Percentiles rank a stretch among this genome's conserved stretches.
Conservation (phyloP, 64 coral and sea anemone genomes). For the Montipora sp. region DNA sequence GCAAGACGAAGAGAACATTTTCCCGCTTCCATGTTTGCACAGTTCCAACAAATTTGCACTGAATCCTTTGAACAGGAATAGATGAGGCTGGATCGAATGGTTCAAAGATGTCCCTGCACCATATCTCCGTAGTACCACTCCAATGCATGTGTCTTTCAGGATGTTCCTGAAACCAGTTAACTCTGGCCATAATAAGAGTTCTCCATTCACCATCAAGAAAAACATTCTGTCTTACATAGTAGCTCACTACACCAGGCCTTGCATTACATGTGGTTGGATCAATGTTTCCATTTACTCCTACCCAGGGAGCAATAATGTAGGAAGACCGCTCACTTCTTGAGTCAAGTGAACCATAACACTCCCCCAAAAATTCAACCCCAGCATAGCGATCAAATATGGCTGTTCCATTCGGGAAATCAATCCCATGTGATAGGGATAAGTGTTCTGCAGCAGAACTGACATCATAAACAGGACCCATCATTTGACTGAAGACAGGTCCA, state of each 20-base stretch:
- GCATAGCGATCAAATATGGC: background rate
- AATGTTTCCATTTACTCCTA: too few species aligned
- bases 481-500: slow-evolving; percentile 30
- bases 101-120: slow-evolving; percentile 45
- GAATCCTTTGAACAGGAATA: slow-evolving; percentile 58
- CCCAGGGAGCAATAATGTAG: slow-evolving; percentile 28
- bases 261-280: slow-evolving; percentile 20
- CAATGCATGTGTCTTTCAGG: background rate
- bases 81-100: slow-evolving; percentile 25
- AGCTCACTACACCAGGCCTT: slow-evolving; percentile 38
- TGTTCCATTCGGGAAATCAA: background rate
- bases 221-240: slow-evolving; percentile 40
- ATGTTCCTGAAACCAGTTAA: slow-evolving; percentile 38
- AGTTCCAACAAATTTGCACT: slow-evolving; percentile 62
- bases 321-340: too few species aligned
- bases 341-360: too few species aligned
- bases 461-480: background rate
- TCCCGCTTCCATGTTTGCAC: slow-evolving; percentile 46
- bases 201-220: slow-evolving; percentile 11
- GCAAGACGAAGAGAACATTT: slow-evolving; percentile 56
- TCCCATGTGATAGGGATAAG: background rate
- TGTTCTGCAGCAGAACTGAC: background rate
- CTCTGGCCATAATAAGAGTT: slow-evolving; percentile 12
- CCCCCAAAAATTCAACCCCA: too few species aligned
- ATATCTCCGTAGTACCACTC: slow-evolving; percentile 41